These are phyloP conservation scores for Sarcophilus harrisii DNA, from an alignment of 2,797 vertebrate genomes.

Conservation along the genomic window DNA sequence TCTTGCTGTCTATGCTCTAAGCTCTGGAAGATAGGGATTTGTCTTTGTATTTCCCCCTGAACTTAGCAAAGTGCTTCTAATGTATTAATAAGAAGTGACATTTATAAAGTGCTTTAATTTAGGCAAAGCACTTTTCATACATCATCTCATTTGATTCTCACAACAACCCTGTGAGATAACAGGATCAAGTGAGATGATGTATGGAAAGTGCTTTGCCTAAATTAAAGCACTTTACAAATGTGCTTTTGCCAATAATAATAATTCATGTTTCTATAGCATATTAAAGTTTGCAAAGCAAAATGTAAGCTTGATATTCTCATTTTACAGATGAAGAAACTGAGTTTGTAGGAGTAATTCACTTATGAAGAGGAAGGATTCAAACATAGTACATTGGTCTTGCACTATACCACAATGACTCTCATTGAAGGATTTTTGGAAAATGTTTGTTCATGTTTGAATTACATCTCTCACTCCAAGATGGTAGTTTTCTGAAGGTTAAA, in stretches of 20 bases:
- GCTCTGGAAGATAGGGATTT: not conserved
- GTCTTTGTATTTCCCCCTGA: not conserved
- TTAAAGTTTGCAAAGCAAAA: not conserved
- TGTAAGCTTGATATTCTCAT: not conserved
- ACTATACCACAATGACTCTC: not conserved
- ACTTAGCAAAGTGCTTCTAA: not conserved
- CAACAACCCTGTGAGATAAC: not conserved
- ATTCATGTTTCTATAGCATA: not conserved
- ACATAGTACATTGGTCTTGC: not conserved
- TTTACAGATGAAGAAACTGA: not conserved
- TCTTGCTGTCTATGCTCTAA: not conserved
- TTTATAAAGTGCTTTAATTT: not conserved
- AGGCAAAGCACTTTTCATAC: not conserved
- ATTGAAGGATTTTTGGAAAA: not conserved
- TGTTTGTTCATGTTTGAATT: not conserved
- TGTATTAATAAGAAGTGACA: not conserved
- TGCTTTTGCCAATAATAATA: not conserved
- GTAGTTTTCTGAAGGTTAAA: not conserved
- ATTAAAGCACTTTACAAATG: not conserved
- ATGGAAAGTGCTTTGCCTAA: not conserved
- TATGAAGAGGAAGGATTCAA: not conserved
- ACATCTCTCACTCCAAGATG: not conserved
- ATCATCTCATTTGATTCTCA: not conserved
- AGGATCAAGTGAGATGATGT: not conserved
- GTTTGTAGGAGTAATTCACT: not conserved